Percentiles rank a stretch among this genome's conserved stretches.
Conservation (phyloP, 2,888 invertebrate species). For the Panopea generosa region DNA sequence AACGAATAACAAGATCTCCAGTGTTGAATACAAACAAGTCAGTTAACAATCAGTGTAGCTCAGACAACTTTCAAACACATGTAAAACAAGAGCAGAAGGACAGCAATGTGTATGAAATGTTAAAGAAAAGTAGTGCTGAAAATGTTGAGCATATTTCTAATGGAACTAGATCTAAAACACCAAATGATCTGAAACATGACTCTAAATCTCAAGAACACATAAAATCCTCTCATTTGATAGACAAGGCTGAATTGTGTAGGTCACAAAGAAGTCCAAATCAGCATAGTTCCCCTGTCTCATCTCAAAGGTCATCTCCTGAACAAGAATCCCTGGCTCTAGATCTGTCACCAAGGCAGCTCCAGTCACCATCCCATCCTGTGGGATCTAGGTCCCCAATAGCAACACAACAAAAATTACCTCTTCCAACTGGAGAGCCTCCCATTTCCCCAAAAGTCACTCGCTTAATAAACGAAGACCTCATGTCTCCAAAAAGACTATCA, state of each 20-base stretch:
- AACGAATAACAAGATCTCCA: conserved; percentile 1
- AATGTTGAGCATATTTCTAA: background rate
- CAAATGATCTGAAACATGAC: conserved; percentile 21
- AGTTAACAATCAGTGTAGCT: background rate
- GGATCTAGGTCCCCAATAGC: conserved; percentile 12
- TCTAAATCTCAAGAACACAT: conserved; percentile 9
- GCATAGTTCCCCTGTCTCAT: background rate
- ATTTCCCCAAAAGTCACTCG: conserved; percentile 14
- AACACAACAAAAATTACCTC: conserved; percentile 14
- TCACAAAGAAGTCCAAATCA: background rate
- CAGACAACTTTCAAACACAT: background rate
- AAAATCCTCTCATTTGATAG: background rate
- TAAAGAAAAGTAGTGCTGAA: background rate
- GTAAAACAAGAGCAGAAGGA: no score
- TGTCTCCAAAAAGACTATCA: conserved; percentile 40
- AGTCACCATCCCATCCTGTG: background rate
- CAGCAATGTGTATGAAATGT: background rate
- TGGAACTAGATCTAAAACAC: conserved; percentile 21
- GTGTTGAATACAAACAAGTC: background rate
- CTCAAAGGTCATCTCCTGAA: background rate
- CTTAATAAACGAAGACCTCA: conserved; percentile 21
- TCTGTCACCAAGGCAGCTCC: background rate
- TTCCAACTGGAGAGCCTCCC: conserved; percentile 1
- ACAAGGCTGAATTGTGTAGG: background rate
- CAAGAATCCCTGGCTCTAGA: conserved; percentile 1